Evolutionary conservation across 2,888 invertebrate species (phyloP), one percentile per base, ranked within the genome.

Genomic region (Chalcosyrphus nemorum): DNA sequence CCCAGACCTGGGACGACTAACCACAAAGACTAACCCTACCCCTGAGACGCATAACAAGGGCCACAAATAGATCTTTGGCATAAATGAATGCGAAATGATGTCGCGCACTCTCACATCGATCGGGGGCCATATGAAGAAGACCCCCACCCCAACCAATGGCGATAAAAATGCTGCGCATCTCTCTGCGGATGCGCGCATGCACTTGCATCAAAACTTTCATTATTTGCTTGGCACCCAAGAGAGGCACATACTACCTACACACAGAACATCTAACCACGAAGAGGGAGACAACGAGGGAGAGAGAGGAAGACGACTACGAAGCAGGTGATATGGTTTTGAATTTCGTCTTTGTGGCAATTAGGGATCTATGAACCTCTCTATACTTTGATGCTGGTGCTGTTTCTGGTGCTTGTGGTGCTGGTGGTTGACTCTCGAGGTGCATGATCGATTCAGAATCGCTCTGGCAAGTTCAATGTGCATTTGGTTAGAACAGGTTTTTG

Each of bases 371-470:
- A 77, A 77, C 77, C 61, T 77, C 65, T 81, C 74, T 59, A 70
- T 21, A 66, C 43, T 38, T 56, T 54, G 74, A 61, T 50, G 63
- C 43, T 68, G 45, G 3, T n/a, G n/a, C n/a, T n/a, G n/a, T n/a
- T n/a, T n/a, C n/a, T n/a, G 17, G 45, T 52, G 59, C 52, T 56
- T 50, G 29, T 68, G 32, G 19, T 54, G 32, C 4, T 45, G 66
- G 50, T 47, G 35, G 29, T 43, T 47, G 50, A 41, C 41, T 43
- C 29, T 43, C 29, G 63, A 80, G 84, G 84, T 80, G 74, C 84
- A 84, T 84, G 84, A 84, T 84, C 84, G 84, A 84, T 80, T 84
- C 84, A 57, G 74, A 84, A 80, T 80, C 74, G 80, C 80, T n/a
- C n/a, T n/a, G 80, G 38, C 84, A 84, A 82, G 82, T 84, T 84